Evolutionary conservation across 2,797 vertebrate species (phyloP), one percentile per base, ranked within the genome.

Genomic region (Epinephelus malabaricus): DNA sequence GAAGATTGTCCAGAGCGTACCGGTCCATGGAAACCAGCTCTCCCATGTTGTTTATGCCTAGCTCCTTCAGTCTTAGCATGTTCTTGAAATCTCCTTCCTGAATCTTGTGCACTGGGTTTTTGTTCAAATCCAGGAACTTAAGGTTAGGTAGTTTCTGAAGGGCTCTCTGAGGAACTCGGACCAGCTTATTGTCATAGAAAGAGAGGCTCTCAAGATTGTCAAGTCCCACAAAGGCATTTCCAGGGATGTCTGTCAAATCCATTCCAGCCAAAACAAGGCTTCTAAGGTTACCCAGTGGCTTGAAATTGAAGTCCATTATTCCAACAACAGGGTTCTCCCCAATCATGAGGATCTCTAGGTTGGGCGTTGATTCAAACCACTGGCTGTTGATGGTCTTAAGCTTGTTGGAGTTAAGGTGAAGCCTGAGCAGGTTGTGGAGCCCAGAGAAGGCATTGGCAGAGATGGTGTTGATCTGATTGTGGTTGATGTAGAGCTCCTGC

Each of bases 291-390:
- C 92, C 93, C 13, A 99, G 96, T 4, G 98, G 97, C 67, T 95
- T 97, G 90, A 99, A 99, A 92, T 99, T 99, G 92, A 99, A 97
- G 87, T 99, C 97, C 73, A 97, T 86, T 81, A 99, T 97, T 76
- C 97, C 97, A 87, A 97, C 94, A 71, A 99, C 96, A 1, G 98
- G 98, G 85, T 99, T 99, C 92, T 99, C 98, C 34, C 98, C 98
- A 76, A 99, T 99, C 98, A 99, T 99, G 51, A 99, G 96, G 62
- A 99, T 99, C 92, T 99, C 98, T 66, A 99, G 86, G 84, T 98
- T 99, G 51, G 98, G 98, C 0, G 97, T 99, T 1, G 96, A 96
- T 82, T 98, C 97, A 93, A 99, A 99, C 98, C 98, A 99, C 51
- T 96, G 97, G 83, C 96, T 97, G 78, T 96, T 97, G 17, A 99